These are phyloP conservation scores for Cosmia pyralina DNA, from an alignment of 2,888 invertebrate genomes.

Conservation along the genomic window DNA sequence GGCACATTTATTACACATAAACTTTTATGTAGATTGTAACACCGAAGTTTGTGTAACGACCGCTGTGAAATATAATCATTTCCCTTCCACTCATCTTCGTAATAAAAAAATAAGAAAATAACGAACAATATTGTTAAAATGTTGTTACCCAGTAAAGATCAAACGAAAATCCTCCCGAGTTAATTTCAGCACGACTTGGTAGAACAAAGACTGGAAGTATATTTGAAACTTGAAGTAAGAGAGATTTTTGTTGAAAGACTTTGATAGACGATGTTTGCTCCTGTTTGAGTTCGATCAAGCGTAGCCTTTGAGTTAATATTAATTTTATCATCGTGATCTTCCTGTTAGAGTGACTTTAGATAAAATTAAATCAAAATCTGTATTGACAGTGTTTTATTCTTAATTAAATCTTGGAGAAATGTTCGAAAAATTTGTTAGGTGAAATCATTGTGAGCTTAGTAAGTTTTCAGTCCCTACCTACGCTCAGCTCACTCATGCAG, in stretches of 20 bases:
- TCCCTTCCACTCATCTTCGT: constrained; percentile 41
- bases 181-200: constrained; percentile 38
- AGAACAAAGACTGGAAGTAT: constrained; percentile 35
- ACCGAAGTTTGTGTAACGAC: constrained; percentile 60
- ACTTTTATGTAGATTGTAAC: constrained; percentile 70
- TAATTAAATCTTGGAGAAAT: no score
- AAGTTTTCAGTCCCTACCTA: background rate
- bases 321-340: constrained; percentile 26
- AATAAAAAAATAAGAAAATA: constrained; percentile 24
- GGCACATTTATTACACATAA: constrained; percentile 69
- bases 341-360: background rate
- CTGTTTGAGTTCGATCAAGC: constrained; percentile 33
- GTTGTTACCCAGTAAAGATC: constrained; percentile 37
- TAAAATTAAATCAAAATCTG: background rate
- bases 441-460: background rate
- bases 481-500: background rate
- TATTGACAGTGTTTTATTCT: background rate
- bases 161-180: constrained; percentile 35
- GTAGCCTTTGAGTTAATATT: constrained; percentile 24
- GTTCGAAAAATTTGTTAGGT: background rate
- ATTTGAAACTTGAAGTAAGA: constrained; percentile 31
- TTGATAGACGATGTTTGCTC: constrained; percentile 34
- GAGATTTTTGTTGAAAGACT: constrained; percentile 37
- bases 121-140: constrained; percentile 36
- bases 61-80: constrained; percentile 61